Percentiles rank a stretch among this genome's conserved stretches.
Evolutionary conservation across 2,888 invertebrate genomes (phyloP).

Genomic region (Sphaerophoria rueppellii): DNA sequence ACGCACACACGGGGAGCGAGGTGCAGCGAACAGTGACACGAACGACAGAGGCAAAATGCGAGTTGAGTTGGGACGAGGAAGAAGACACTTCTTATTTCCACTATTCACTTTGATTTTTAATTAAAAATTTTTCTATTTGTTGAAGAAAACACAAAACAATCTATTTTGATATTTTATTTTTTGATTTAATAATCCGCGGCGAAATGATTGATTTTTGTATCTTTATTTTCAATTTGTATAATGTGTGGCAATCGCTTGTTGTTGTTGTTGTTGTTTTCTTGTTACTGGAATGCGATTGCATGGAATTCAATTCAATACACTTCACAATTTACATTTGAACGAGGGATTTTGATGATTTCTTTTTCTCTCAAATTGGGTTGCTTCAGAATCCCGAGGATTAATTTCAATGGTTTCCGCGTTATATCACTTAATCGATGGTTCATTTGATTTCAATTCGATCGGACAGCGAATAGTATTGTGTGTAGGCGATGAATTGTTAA

Average conservation of each 20-base stretch:
- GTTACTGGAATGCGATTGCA: slow-evolving; percentile 69
- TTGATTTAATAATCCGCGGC: not conserved
- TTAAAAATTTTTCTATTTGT: slow-evolving; percentile 27
- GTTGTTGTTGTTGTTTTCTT: slow-evolving; percentile 72
- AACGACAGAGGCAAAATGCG: not conserved
- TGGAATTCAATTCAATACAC: slow-evolving; percentile 53
- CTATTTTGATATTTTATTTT: slow-evolving; percentile 28
- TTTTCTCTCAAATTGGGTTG: slow-evolving; percentile 20
- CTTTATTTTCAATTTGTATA: slow-evolving; percentile 8
- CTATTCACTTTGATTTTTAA: slow-evolving; percentile 1
- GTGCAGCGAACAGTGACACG: not conserved
- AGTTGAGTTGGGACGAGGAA: slow-evolving; percentile 6
- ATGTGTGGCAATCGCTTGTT: slow-evolving; percentile 60
- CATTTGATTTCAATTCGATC: slow-evolving; percentile 36
- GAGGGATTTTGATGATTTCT: slow-evolving; percentile 30
- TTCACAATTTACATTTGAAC: slow-evolving; percentile 33
- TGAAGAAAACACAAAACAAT: slow-evolving; percentile 21
- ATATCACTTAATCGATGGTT: slow-evolving; percentile 48
- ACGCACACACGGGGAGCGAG: slow-evolving; percentile 14
- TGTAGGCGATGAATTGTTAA: slow-evolving; percentile 37
- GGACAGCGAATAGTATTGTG: slow-evolving; percentile 41
- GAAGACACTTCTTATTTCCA: slow-evolving; percentile 14
- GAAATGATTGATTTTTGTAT: slow-evolving; percentile 38
- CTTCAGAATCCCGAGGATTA: slow-evolving; percentile 4
- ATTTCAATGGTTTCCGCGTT: slow-evolving; percentile 44